Percentiles rank a stretch among this genome's conserved stretches.
These are phyloP conservation scores for Eucriotettix oculatus DNA, from an alignment of 2,888 invertebrate genomes.

Conservation along the genomic window DNA sequence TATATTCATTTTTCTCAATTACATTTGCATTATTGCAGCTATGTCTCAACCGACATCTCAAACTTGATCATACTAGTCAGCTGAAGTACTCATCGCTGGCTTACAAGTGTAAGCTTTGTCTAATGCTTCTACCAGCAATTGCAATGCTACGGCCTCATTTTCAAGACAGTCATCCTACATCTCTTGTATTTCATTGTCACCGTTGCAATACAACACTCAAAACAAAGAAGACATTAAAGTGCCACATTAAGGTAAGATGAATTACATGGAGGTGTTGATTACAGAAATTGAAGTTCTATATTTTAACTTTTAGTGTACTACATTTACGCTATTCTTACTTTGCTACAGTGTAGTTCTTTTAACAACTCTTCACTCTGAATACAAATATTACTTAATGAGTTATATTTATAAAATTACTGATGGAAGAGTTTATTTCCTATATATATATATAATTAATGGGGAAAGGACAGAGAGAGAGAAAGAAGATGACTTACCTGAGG, in stretches of 20 bases:
- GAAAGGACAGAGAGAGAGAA: too few species aligned
- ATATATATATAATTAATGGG: too few species aligned
- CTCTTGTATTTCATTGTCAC: conserved; percentile 13
- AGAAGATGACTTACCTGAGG: too few species aligned
- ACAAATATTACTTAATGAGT: too few species aligned
- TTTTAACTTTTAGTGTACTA: too few species aligned
- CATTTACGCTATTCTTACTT: too few species aligned
- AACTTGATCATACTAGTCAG: conserved; percentile 6
- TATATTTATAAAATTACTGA: too few species aligned
- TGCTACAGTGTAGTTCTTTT: too few species aligned
- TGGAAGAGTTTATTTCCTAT: too few species aligned
- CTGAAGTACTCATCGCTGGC: conserved; percentile 5
- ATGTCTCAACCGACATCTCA: conserved; percentile 10
- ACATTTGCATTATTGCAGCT: conserved; percentile 1
- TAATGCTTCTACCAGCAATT: conserved; percentile 10
- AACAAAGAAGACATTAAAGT: conserved; percentile 14
- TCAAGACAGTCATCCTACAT: conserved; percentile 10
- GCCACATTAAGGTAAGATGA: conserved; percentile 13
- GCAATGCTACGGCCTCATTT: conserved; percentile 12
- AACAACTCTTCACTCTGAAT: too few species aligned
- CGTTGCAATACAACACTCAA: conserved; percentile 13
- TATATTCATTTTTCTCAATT: too few species aligned
- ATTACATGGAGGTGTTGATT: background rate
- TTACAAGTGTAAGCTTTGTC: conserved; percentile 13
- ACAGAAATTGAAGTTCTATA: background rate